phyloP scores from a whole-genome alignment of 2,113 vertebrate genomes.

The Perognathus longimembris region DNA sequence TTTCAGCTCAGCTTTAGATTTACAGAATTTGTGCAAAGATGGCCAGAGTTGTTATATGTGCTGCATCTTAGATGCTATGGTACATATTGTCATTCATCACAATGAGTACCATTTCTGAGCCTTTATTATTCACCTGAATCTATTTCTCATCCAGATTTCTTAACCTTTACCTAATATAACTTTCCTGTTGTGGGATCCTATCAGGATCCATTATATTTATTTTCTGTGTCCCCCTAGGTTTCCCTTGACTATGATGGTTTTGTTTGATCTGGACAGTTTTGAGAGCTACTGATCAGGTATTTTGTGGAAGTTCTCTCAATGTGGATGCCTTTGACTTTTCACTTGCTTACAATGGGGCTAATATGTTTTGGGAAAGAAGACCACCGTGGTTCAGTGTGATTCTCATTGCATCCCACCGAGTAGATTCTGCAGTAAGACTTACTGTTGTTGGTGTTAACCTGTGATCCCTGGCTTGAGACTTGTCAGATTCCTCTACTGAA shows the following conservation, averaged over 20 bases:
- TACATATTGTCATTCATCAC: not conserved
- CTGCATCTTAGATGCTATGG: not conserved
- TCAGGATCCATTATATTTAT: not conserved
- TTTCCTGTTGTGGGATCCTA: not conserved
- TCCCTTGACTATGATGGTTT: not conserved
- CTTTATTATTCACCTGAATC: not conserved
- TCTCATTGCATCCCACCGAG: not conserved
- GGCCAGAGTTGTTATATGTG: not conserved
- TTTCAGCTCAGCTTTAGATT: not conserved
- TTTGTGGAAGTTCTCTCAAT: not conserved
- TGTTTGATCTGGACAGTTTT: not conserved
- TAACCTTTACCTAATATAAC: not conserved
- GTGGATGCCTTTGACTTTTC: not conserved
- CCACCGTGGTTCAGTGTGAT: not conserved
- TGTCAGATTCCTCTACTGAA: not conserved
- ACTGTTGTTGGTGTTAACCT: not conserved
- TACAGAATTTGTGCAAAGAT: not conserved
- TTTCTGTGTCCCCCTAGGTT: not conserved
- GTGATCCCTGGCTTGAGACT: not conserved
- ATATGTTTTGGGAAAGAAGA: not conserved
- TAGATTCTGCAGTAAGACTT: not conserved
- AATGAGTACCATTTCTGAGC: not conserved
- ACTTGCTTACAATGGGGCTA: not conserved
- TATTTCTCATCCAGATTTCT: not conserved
- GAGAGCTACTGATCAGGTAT: not conserved